Conservation (phyloP, 2,888 invertebrate genomes). For the Drepanosiphum platanoidis region DNA sequence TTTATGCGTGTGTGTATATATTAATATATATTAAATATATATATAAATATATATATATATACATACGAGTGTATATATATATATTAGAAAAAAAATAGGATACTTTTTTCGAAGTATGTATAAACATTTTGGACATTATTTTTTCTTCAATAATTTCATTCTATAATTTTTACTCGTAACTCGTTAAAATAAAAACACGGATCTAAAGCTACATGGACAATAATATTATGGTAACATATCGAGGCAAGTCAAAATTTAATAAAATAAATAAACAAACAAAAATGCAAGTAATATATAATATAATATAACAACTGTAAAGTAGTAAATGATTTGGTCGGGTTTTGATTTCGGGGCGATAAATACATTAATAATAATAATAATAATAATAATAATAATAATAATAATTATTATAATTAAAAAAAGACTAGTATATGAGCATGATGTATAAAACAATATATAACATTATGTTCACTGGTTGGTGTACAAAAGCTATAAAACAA, state of each 20-base stretch:
- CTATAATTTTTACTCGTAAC: conserved; percentile 26
- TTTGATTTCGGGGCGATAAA: conserved; percentile 30
- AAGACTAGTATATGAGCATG: conserved; percentile 51
- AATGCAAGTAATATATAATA: conserved; percentile 37
- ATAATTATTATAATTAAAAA: too few relatives aligned
- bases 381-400: too few relatives aligned
- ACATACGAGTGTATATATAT: conserved; percentile 21
- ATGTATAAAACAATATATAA: conserved; percentile 39
- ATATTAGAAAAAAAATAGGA: conserved; percentile 47
- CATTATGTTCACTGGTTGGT: conserved; percentile 31
- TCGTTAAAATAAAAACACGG: conserved; percentile 26
- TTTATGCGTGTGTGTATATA: not conserved
- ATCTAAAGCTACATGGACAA: conserved; percentile 54
- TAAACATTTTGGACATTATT: conserved; percentile 26
- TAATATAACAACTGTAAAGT: conserved; percentile 40
- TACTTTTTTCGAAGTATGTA: conserved; percentile 52
- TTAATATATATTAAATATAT: conserved; percentile 35
- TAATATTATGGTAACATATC: conserved; percentile 59
- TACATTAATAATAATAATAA: conserved; percentile 36
- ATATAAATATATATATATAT: conserved; percentile 15
- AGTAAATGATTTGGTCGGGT: conserved; percentile 39
- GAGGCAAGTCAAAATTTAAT: conserved; percentile 56
- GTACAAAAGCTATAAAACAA: conserved; percentile 41
- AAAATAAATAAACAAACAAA: conserved; percentile 58
- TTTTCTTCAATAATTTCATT: conserved; percentile 39